Percentiles rank a stretch among this genome's conserved stretches.
phyloP scores from a whole-genome alignment of 2,888 invertebrate species.

The Machimus rusticus region DNA sequence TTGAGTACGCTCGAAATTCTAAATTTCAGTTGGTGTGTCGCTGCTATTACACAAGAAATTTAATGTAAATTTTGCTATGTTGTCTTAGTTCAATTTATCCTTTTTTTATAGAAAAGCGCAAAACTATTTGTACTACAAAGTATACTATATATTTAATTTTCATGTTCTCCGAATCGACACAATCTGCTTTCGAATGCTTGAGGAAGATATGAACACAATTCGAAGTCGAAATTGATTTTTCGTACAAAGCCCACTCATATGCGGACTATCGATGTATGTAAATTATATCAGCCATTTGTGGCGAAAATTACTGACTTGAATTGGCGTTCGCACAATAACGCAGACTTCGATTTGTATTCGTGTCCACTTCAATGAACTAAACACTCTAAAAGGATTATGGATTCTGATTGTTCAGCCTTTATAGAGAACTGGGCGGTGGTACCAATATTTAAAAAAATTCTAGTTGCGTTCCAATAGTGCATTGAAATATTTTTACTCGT shows the following conservation, averaged over 20 bases:
- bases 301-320: not conserved
- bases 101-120: too few relatives aligned
- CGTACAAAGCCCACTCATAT: not conserved
- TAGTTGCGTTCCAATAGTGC: not conserved
- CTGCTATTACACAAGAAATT: too few relatives aligned
- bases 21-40: too few relatives aligned
- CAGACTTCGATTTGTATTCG: not conserved
- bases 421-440: not conserved
- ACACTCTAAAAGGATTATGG: not conserved
- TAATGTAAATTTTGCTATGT: too few relatives aligned
- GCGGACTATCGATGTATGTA: not conserved
- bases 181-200: not conserved
- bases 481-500: not conserved
- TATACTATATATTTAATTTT: not conserved
- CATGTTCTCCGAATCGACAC: not conserved
- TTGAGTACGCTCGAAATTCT: too few relatives aligned
- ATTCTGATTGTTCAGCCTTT: not conserved
- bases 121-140: not conserved
- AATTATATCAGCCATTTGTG: not conserved
- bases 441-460: not conserved
- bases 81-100: too few relatives aligned
- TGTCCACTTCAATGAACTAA: not conserved
- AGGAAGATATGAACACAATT: not conserved
- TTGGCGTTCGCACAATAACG: not conserved
- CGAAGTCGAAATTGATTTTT: not conserved